These are phyloP conservation scores for Patella ulyssiponensis DNA, from an alignment of 2,888 invertebrate genomes.

Conservation along the genomic window DNA sequence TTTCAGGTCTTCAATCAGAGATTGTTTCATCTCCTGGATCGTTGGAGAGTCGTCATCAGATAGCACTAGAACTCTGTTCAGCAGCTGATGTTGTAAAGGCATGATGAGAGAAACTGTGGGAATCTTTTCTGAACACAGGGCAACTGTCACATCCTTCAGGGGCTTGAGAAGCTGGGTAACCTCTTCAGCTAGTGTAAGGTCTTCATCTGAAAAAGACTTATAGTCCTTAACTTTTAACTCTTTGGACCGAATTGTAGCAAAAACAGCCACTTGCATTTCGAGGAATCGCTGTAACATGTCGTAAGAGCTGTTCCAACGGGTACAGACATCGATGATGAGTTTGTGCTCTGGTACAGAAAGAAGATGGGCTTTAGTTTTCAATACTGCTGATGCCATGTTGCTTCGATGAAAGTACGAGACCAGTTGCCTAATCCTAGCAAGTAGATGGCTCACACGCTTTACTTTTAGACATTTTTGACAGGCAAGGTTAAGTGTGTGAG, in stretches of 20 bases:
- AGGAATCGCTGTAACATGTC: background rate
- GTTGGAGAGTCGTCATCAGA: no score
- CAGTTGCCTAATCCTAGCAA: constrained; percentile 22
- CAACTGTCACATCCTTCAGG: background rate
- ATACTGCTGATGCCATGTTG: constrained; percentile 12
- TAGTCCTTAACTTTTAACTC: background rate
- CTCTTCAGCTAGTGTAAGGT: background rate
- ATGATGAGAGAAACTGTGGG: background rate
- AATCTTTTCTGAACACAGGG: background rate
- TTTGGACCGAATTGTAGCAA: background rate
- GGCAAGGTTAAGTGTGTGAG: constrained; percentile 30
- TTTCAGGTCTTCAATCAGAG: no score
- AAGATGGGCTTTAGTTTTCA: constrained; percentile 22
- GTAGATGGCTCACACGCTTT: constrained; percentile 20
- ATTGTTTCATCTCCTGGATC: no score
- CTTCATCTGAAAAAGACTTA: background rate
- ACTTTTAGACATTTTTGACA: constrained; percentile 24
- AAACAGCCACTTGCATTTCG: background rate
- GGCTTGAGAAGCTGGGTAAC: background rate
- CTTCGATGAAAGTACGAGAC: constrained; percentile 32
- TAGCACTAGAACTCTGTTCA: background rate
- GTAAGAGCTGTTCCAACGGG: constrained; percentile 25
- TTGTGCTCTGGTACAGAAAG: constrained; percentile 25
- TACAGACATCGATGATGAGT: constrained; percentile 24
- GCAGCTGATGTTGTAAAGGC: background rate